Base-by-base conservation (phyloP, 2,888 invertebrate genomes). In the Masnerella sp. region DNA sequence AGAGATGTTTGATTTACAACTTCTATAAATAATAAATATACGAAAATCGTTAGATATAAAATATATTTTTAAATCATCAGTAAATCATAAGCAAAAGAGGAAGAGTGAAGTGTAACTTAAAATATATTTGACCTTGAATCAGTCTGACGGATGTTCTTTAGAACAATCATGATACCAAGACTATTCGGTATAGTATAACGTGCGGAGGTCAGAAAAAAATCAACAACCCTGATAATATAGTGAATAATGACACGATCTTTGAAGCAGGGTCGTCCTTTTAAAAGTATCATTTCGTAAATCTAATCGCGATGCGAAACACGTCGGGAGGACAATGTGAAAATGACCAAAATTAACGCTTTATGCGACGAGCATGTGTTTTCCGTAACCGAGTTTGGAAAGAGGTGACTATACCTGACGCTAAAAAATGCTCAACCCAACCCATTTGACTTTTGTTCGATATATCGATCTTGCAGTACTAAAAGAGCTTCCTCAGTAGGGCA, bases 401-500 rank as follows among this genome's bases (percentile, higher is more conserved):
- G 32, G 28, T 9, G 40, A 54, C 47, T 54, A 30, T 65, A 52
- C 30, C 3, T 9, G 5, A 43, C 25, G 47, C n/a, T n/a, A 42
- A 59, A 62, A 69, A 45, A 49, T 32, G 14, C 49, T 40, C 47
- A 12, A 40, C 8, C 30, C 47, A 54, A 56, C 61, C 61, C 42
- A 52, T 70, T 70, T 56, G 69, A 34, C 59, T 43, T 14, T 40
- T 51, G 79, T 64, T 84, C 84, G 82, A 85, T 85, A 84, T 83
- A 85, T 85, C 82, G 85, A 85, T 83, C 78, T 79, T 74, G 69
- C 52, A 32, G 52, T 77, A 30, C 40, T 51, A 28, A 54, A 45
- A 38, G 30, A 69, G 69, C 32, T n/a, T 47, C 56, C 61, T 70
- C 49, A 56, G 61, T 69, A 61, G 69, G 61, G 17, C 69, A 68